These are phyloP conservation scores for Neodiprion pinetum DNA, from an alignment of 1,140 invertebrate genomes.

Conservation along the genomic window DNA sequence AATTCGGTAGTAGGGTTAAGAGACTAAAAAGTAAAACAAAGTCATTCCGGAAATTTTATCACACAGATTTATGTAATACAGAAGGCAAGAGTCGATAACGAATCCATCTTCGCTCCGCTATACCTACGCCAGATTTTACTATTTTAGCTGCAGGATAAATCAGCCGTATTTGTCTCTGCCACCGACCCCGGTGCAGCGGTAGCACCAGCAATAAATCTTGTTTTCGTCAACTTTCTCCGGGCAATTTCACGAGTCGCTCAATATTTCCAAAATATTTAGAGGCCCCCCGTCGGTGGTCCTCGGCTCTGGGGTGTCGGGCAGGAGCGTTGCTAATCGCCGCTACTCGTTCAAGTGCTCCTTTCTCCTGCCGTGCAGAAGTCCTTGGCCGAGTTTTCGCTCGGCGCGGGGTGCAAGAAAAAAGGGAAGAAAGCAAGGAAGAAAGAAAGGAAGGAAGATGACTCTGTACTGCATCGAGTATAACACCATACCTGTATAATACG, in stretches of 20 bases:
- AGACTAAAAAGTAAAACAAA: no score
- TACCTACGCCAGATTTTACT: not conserved
- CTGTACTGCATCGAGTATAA: not conserved
- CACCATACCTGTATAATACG: not conserved
- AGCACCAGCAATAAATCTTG: not conserved
- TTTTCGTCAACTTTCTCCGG: not conserved
- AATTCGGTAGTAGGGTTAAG: no score
- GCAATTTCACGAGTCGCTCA: slow-evolving; percentile 26
- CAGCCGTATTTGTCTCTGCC: no score
- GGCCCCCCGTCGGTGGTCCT: slow-evolving; percentile 35
- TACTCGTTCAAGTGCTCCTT: slow-evolving; percentile 7
- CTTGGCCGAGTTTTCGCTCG: not conserved
- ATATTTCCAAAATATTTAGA: slow-evolving; percentile 50
- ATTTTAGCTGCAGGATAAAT: not conserved
- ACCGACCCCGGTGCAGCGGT: no score
- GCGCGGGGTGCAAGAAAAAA: not conserved
- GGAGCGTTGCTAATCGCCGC: slow-evolving; percentile 1
- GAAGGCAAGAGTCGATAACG: no score
- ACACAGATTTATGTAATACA: no score
- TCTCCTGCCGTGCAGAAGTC: not conserved
- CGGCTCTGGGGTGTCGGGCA: slow-evolving; percentile 24
- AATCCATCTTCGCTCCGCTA: no score
- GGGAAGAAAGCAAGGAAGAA: not conserved
- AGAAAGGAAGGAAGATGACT: not conserved
- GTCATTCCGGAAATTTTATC: no score